Percentiles rank a stretch among this genome's conserved stretches.
phyloP scores from a whole-genome alignment of 2,113 vertebrate genomes.

The Tragulus kanchil region DNA sequence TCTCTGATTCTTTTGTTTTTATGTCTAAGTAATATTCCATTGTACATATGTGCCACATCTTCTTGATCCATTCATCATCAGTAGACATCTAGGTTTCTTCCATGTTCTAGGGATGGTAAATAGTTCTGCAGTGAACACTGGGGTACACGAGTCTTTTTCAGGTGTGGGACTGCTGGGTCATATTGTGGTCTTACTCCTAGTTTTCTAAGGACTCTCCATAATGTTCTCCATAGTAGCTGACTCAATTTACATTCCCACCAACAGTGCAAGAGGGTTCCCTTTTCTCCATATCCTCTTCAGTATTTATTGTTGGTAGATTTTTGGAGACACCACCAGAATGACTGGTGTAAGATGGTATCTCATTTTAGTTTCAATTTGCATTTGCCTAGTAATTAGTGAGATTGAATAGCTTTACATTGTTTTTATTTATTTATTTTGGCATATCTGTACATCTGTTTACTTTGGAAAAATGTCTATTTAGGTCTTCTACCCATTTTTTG shows the following conservation, averaged over 20 bases:
- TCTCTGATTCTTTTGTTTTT: neutral
- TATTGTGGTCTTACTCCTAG: neutral
- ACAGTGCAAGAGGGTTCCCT: neutral
- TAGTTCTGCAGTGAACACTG: neutral
- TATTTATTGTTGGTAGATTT: neutral
- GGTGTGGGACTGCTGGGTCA: neutral
- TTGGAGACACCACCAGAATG: too few species aligned
- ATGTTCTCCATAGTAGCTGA: neutral
- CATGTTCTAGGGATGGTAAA: neutral
- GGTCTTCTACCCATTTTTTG: too few species aligned
- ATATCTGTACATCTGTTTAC: too few species aligned
- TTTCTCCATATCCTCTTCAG: neutral
- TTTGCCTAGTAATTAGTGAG: too few species aligned
- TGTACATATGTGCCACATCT: neutral
- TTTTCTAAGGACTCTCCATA: neutral
- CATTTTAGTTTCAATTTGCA: too few species aligned
- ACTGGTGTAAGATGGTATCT: too few species aligned
- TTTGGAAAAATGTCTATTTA: too few species aligned
- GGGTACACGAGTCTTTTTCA: too few species aligned
- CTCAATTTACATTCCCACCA: neutral
- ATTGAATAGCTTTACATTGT: too few species aligned
- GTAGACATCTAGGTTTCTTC: neutral
- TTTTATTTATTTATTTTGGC: too few species aligned
- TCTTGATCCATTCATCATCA: neutral
- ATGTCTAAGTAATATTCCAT: neutral